Evolutionary conservation across 37 sponge, comb jelly and placozoan genomes (phyloP).

Genomic region (Cliona cf. orientalis): DNA sequence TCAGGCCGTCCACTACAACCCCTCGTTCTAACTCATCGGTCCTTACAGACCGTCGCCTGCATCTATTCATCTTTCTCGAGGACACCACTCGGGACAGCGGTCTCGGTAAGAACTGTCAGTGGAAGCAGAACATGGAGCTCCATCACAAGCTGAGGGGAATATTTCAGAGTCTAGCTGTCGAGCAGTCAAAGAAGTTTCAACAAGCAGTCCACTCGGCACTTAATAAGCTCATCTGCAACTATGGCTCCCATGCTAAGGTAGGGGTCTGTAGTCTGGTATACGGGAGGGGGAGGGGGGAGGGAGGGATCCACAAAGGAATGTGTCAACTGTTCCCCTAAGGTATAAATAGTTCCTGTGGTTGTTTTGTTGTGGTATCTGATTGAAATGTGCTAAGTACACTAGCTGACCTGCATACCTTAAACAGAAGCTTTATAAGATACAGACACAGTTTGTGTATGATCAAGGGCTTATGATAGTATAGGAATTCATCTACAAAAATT

Average conservation of each 20-base stretch:
- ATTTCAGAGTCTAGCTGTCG: neutral
- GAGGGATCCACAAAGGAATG: too few species aligned
- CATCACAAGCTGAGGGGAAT: neutral
- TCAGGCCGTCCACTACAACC: neutral
- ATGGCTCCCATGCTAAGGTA: conserved; percentile 41
- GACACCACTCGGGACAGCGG: neutral
- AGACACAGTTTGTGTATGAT: too few species aligned
- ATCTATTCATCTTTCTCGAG: conserved; percentile 50
- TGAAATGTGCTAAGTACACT: too few species aligned
- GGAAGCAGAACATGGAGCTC: conserved; percentile 14
- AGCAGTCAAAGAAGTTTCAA: conserved; percentile 23
- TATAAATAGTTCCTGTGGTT: neutral
- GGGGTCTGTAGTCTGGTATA: neutral
- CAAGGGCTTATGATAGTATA: too few species aligned
- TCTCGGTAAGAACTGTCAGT: conserved; percentile 1
- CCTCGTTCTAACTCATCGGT: neutral
- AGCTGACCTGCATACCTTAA: too few species aligned
- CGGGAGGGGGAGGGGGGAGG: too few species aligned
- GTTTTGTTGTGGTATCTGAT: neutral
- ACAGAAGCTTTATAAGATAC: too few species aligned
- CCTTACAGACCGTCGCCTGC: neutral
- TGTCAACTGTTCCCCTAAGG: neutral
- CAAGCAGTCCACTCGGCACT: conserved; percentile 52
- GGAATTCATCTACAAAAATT: too few species aligned
- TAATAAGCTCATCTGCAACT: conserved; percentile 65